Evolutionary conservation across 2,113 vertebrate genomes (phyloP), one percentile per base, ranked within the genome.

Genomic region (Tor tambroides): DNA sequence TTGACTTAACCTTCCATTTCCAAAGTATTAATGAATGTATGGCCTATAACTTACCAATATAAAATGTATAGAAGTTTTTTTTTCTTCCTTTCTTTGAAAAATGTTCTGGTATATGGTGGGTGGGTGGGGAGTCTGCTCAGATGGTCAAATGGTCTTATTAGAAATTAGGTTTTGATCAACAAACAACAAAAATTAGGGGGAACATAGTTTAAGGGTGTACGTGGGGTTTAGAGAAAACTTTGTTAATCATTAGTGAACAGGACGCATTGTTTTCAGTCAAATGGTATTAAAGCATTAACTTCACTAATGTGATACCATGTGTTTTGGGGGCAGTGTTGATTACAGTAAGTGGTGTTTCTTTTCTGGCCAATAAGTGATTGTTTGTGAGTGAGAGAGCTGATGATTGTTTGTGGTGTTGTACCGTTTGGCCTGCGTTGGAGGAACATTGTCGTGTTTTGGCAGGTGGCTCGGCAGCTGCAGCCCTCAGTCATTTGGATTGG

Each of bases 401-500:
- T 32, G 49, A 26, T 26, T 71, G 76, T 81, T 69, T 69, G 38
- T 80, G 35, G 81, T 74, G 35, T 46, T 83, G 74, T 76, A 56
- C 43, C 61, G 41, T 61, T 77, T 51, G 81, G 80, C 63, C 15
- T 35, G 67, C 21, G 19, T 26, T 23, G 43, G 28, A 80, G 75
- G 35, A 15, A 76, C 30, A 65, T 83, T 76, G 56, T 77, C 21
- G 56, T 89, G 59, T 87, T 87, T 80, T 83, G 35, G 14, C 87
- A 97, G 96, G 96, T 97, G 92, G 96, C 96, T 54, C 95, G 91
- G 10, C 91, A 93, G 71, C 89, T 96, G 82, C 96, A 97, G 90
- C 96, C 96, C 15, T 97, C 97, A 0, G 95, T 97, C 0, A 89
- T 97, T 32, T 97, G 96, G 97, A 95, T 97, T 14, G 94, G 92